A percentile compares a stretch with the other conserved stretches of the same genome.
These are phyloP conservation scores for Calypte anna DNA, from an alignment of 2,113 vertebrate genomes.

Conservation along the genomic window DNA sequence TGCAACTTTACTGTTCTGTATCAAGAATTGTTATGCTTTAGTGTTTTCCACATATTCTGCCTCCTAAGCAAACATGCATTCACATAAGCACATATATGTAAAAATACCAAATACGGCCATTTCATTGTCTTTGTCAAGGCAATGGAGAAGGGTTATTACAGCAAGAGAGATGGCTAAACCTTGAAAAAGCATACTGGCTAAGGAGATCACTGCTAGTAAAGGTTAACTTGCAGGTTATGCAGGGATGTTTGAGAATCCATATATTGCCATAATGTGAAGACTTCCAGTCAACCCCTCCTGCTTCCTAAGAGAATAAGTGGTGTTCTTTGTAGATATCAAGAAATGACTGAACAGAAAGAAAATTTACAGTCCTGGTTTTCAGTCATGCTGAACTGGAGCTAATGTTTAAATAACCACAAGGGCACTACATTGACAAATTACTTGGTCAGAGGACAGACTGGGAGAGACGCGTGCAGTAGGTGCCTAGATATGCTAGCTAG, in stretches of 20 bases:
- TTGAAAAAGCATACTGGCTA: neutral
- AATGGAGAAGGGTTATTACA: neutral
- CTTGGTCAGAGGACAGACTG: neutral
- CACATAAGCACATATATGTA: neutral
- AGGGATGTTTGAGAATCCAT: neutral
- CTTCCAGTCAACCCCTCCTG: neutral
- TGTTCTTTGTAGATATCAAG: neutral
- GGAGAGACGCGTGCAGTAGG: neutral
- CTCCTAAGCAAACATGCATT: neutral
- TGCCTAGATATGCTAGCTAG: neutral
- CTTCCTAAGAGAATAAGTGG: neutral
- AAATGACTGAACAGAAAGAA: neutral
- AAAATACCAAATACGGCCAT: neutral
- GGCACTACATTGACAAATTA: neutral
- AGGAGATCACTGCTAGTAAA: neutral
- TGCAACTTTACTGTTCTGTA: neutral
- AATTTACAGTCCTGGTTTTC: neutral
- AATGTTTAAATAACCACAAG: neutral
- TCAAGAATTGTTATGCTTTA: neutral
- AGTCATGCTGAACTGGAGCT: neutral
- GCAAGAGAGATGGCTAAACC: neutral
- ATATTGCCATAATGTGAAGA: neutral
- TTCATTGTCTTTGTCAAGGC: neutral
- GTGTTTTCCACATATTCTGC: neutral
- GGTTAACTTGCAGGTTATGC: neutral